Evolutionary conservation across 2,888 invertebrate genomes (phyloP).

Genomic region (Ethmia dodecea): DNA sequence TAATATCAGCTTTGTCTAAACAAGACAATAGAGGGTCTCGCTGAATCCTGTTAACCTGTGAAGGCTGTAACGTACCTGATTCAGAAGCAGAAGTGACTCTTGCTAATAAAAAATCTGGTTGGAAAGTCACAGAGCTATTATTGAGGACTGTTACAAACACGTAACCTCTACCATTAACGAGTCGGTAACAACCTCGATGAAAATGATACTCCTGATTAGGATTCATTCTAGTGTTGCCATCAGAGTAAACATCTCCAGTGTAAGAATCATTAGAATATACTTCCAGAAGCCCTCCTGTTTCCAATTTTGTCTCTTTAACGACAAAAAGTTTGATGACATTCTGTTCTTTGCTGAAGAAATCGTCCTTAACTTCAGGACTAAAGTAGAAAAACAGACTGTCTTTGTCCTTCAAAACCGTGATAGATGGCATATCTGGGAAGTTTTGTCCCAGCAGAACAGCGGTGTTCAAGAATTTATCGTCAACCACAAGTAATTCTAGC

Average conservation of each 20-base stretch:
- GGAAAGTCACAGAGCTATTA: neutral
- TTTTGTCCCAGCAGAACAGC: slow-evolving; percentile 11
- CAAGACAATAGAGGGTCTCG: neutral
- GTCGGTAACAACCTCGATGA: slow-evolving; percentile 7
- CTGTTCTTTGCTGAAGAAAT: too few species aligned
- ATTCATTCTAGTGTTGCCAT: neutral
- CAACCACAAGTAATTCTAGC: slow-evolving; percentile 3
- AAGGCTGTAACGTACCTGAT: neutral
- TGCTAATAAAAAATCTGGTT: neutral
- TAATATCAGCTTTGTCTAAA: neutral
- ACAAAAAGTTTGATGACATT: neutral
- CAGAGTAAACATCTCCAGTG: slow-evolving; percentile 8
- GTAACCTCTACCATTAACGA: slow-evolving; percentile 6
- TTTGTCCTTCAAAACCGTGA: slow-evolving; percentile 7
- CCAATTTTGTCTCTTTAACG: neutral
- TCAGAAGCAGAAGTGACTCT: neutral
- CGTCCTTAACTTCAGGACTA: neutral
- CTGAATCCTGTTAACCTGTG: neutral
- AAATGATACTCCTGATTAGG: slow-evolving; percentile 8
- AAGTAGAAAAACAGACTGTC: slow-evolving; percentile 3
- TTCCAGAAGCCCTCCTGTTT: neutral
- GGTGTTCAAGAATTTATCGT: slow-evolving; percentile 3
- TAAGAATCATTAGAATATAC: neutral
- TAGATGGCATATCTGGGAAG: slow-evolving; percentile 8
- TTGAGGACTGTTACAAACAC: neutral